These are phyloP conservation scores for Dendroctonus ponderosae DNA, from an alignment of 1,140 invertebrate genomes.

Conservation along the genomic window DNA sequence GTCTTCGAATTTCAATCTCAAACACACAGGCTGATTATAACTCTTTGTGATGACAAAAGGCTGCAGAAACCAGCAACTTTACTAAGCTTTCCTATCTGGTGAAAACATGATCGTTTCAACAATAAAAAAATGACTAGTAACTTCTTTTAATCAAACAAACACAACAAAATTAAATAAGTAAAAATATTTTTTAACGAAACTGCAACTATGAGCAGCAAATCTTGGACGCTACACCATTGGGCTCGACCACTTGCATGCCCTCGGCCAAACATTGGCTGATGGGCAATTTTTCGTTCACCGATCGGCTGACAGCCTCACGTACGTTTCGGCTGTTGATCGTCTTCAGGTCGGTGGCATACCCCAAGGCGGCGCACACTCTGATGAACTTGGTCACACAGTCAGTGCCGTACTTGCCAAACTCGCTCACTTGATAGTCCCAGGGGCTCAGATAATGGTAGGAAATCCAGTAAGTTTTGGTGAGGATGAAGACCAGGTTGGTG, in stretches of 20 bases:
- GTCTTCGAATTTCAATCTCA: too few species aligned
- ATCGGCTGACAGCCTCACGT: slow-evolving; percentile 58
- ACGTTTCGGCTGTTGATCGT: slow-evolving; percentile 62
- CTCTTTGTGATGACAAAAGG: too few species aligned
- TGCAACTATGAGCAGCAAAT: slow-evolving; percentile 4
- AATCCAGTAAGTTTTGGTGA: slow-evolving; percentile 72
- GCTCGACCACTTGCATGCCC: slow-evolving; percentile 33
- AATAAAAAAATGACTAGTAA: too few species aligned
- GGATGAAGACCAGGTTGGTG: slow-evolving; percentile 69
- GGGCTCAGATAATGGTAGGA: slow-evolving; percentile 76
- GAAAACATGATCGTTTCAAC: too few species aligned
- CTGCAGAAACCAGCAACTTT: too few species aligned
- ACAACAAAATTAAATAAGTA: too few species aligned
- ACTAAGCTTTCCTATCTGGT: too few species aligned
- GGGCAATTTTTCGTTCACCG: slow-evolving; percentile 55
- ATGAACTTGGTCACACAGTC: slow-evolving; percentile 67
- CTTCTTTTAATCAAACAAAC: too few species aligned
- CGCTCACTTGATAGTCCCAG: slow-evolving; percentile 73
- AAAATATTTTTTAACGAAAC: not conserved
- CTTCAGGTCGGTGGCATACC: slow-evolving; percentile 60
- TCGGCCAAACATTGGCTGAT: slow-evolving; percentile 58
- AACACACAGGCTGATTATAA: too few species aligned
- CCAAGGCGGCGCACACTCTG: slow-evolving; percentile 64
- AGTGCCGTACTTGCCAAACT: slow-evolving; percentile 69
- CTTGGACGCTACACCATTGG: not conserved